A percentile compares a stretch with the other conserved stretches of the same genome.
Conservation (phyloP, 2,888 invertebrate species). For the Pocota personata region DNA sequence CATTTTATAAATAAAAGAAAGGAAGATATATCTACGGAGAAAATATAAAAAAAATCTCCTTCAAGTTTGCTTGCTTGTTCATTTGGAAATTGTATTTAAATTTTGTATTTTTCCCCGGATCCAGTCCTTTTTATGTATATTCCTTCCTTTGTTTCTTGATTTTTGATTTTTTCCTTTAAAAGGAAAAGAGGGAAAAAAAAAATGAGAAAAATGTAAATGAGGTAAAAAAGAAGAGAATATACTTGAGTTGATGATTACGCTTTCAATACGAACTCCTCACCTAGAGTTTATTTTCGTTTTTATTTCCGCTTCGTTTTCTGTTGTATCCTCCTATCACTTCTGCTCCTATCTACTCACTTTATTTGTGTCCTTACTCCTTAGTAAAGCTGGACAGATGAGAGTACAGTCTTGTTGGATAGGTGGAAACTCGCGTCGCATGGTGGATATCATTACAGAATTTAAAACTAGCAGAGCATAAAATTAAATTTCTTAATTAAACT, state of each 20-base stretch:
- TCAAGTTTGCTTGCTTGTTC: slow-evolving; percentile 59
- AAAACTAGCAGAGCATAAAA: slow-evolving; percentile 71
- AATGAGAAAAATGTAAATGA: slow-evolving; percentile 51
- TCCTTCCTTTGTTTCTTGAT: slow-evolving; percentile 11
- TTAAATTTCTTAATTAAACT: slow-evolving; percentile 74
- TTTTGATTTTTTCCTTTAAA: slow-evolving; percentile 9
- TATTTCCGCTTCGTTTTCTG: not conserved
- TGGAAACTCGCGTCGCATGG: not conserved
- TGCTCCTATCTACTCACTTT: not conserved
- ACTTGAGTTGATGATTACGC: slow-evolving; percentile 22
- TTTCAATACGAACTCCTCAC: slow-evolving; percentile 32
- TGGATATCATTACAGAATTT: slow-evolving; percentile 23
- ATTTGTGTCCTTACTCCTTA: not conserved
- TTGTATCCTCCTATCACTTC: not conserved
- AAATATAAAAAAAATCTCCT: not conserved
- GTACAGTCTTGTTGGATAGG: not conserved
- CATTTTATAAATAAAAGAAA: not conserved
- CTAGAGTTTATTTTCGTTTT: slow-evolving; percentile 18
- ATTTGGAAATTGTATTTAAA: slow-evolving; percentile 58
- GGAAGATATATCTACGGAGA: not conserved
- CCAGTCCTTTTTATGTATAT: slow-evolving; percentile 1
- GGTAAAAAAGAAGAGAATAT: slow-evolving; percentile 18
- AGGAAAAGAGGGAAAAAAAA: not conserved
- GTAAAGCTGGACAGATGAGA: not conserved
- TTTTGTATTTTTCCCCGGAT: slow-evolving; percentile 22